Evolutionary conservation across 2,888 invertebrate genomes (phyloP).

Genomic region (Brachypterus glaber): DNA sequence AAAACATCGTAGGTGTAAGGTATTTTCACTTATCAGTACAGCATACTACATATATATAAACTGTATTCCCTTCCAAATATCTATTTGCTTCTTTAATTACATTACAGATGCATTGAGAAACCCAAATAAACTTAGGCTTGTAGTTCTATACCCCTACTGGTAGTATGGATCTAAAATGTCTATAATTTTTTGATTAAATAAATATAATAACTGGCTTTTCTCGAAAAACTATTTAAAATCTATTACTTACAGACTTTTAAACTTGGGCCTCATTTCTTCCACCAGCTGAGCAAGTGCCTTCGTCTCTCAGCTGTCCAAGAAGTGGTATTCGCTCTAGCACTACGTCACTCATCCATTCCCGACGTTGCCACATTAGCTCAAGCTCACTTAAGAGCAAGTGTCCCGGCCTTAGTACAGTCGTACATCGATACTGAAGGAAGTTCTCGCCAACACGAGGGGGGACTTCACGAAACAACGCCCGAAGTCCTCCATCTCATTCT

Average conservation of each 20-base stretch:
- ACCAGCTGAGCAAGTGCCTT: conserved; percentile 75
- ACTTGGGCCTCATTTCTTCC: conserved; percentile 69
- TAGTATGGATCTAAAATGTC: too few species aligned
- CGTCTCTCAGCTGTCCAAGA: conserved; percentile 84
- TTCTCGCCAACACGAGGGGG: conserved; percentile 61
- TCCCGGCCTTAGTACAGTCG: conserved; percentile 76
- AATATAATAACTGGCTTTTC: too few species aligned
- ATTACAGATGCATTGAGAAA: too few species aligned
- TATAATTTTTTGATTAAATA: conserved; percentile 3
- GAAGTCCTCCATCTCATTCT: conserved; percentile 81
- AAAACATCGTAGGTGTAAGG: too few species aligned
- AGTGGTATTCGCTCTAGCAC: conserved; percentile 78
- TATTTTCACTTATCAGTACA: too few species aligned
- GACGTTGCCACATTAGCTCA: conserved; percentile 67
- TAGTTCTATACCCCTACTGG: too few species aligned
- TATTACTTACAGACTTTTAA: conserved; percentile 57
- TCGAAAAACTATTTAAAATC: background rate
- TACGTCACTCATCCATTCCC: conserved; percentile 68
- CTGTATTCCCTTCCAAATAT: too few species aligned
- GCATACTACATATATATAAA: too few species aligned
- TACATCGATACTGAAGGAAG: conserved; percentile 76
- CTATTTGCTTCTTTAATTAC: too few species aligned
- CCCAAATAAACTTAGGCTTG: too few species aligned
- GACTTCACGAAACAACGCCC: conserved; percentile 82
- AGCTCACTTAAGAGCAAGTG: conserved; percentile 69